These are phyloP conservation scores for Hippocampus barbouri DNA, from an alignment of 2,113 vertebrate genomes.

Conservation along the genomic window DNA sequence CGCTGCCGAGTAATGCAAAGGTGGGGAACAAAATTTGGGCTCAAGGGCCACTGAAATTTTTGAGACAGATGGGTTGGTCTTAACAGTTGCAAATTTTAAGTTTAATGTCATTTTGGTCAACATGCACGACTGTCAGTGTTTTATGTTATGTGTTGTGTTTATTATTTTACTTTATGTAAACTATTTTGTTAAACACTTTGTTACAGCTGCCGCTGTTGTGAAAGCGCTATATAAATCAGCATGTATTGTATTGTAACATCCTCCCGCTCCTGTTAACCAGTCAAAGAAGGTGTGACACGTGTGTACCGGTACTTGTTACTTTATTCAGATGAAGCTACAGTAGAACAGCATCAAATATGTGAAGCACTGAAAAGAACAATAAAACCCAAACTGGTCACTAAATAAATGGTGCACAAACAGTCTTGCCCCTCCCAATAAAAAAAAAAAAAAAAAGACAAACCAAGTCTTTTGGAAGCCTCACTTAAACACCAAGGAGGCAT, in stretches of 20 bases:
- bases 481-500: neutral
- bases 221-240: too few species aligned
- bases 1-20: neutral
- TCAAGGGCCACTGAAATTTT: neutral
- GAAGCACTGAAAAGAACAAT: conserved; percentile 53
- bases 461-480: too few species aligned
- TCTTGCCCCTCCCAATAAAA: neutral
- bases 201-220: too few species aligned
- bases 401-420: neutral
- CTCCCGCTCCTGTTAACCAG: neutral
- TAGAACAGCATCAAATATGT: conserved; percentile 64
- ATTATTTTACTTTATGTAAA: too few species aligned
- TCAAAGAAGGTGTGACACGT: neutral
- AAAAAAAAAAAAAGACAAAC: too few species aligned
- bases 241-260: too few species aligned
- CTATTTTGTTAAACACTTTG: too few species aligned
- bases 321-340: conserved; percentile 71
- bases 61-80: neutral
- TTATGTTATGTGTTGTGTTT: too few species aligned
- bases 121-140: too few species aligned
- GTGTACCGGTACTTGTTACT: conserved; percentile 42
- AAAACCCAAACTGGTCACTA: conserved; percentile 5
- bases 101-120: neutral
- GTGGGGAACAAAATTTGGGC: neutral
- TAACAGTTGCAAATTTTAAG: neutral